A percentile compares a stretch with the other conserved stretches of the same genome.
Conservation (phyloP, 2,797 vertebrate genomes). For the Diglossa cyanea region DNA sequence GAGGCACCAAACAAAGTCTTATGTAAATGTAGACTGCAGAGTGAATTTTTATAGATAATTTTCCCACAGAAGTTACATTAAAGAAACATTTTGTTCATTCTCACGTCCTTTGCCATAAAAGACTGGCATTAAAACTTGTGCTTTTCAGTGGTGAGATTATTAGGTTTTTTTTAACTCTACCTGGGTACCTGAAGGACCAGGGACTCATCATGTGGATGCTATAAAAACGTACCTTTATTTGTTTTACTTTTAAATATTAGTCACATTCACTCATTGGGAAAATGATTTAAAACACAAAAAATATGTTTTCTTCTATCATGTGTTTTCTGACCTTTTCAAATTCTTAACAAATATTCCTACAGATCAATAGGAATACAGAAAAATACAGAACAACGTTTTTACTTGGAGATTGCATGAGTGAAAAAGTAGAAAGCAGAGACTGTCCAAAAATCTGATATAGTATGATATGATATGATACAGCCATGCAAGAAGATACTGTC, state of each 20-base stretch:
- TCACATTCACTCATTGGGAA: background rate
- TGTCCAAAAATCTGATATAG: background rate
- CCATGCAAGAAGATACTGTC: background rate
- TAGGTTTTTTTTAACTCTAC: constrained; percentile 5
- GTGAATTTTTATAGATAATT: background rate
- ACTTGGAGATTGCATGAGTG: background rate
- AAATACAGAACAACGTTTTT: background rate
- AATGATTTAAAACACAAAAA: background rate
- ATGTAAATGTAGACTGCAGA: background rate
- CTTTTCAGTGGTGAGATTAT: background rate
- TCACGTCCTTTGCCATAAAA: background rate
- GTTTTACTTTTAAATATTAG: background rate
- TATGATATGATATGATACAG: background rate
- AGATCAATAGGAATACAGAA: background rate
- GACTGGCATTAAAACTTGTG: background rate
- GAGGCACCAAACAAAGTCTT: background rate
- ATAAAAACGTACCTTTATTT: background rate
- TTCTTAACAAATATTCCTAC: background rate
- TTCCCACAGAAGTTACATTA: background rate
- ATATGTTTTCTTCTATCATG: background rate
- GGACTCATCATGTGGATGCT: background rate
- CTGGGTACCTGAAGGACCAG: background rate
- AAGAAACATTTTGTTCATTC: background rate
- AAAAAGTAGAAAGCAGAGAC: background rate
- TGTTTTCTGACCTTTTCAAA: constrained; percentile 35